Evolutionary conservation across 2,113 vertebrate genomes (phyloP).

Genomic region (Tiliqua scincoides): DNA sequence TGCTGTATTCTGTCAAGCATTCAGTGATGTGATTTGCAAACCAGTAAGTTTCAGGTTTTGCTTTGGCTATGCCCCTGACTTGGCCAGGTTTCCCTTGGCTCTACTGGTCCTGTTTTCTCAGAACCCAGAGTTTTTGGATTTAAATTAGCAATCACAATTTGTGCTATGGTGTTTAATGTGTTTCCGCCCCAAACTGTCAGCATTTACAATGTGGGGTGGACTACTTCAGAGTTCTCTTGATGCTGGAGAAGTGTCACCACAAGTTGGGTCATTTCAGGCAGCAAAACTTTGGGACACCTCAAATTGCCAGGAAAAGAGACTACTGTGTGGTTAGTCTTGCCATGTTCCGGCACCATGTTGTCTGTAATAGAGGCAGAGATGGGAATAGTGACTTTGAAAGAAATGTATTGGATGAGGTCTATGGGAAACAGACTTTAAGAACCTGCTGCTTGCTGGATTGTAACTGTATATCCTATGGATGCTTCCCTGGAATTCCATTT

Average conservation of each 20-base stretch:
- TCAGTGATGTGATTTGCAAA: too few species aligned
- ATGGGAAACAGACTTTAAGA: background rate
- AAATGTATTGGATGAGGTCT: background rate
- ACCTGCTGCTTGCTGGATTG: background rate
- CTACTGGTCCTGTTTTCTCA: too few species aligned
- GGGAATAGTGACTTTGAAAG: background rate
- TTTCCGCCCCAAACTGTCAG: background rate
- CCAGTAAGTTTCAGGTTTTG: too few species aligned
- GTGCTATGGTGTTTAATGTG: background rate
- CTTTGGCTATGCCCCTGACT: background rate
- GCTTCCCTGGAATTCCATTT: background rate
- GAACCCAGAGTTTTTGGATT: background rate
- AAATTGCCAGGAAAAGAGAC: background rate
- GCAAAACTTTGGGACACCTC: background rate
- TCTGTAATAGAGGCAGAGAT: background rate
- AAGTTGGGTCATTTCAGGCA: background rate
- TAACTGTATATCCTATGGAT: background rate
- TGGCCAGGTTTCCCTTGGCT: background rate
- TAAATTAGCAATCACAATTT: background rate
- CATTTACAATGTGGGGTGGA: background rate
- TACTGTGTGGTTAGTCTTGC: background rate
- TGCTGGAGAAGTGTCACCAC: too few species aligned
- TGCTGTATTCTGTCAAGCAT: too few species aligned
- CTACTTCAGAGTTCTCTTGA: background rate
- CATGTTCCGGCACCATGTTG: background rate